These are phyloP conservation scores for Eupeodes luniger DNA, from an alignment of 2,888 invertebrate genomes.

Conservation along the genomic window DNA sequence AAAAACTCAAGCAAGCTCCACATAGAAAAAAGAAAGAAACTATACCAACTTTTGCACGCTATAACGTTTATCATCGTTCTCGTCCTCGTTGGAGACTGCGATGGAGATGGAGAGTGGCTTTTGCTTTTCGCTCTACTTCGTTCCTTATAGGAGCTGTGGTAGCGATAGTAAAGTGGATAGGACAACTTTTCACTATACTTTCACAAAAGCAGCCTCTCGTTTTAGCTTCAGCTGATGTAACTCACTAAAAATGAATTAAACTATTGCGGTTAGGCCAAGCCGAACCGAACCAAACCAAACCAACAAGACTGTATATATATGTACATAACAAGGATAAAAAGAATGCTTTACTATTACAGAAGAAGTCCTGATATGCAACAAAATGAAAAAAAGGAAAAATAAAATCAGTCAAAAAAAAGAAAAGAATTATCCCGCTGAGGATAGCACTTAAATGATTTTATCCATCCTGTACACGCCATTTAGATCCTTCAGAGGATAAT, in stretches of 20 bases:
- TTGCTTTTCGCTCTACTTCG: conserved; percentile 39
- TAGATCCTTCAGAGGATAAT: conserved; percentile 74
- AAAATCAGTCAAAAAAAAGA: background rate
- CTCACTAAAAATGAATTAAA: conserved; percentile 70
- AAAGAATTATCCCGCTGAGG: conserved; percentile 55
- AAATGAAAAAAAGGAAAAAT: background rate
- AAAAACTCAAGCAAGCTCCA: background rate
- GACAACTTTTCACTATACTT: conserved; percentile 43
- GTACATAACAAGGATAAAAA: background rate
- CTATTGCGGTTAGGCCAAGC: conserved; percentile 62
- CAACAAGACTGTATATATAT: background rate
- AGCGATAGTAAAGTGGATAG: conserved; percentile 9
- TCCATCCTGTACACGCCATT: conserved; percentile 65
- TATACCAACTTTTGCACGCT: conserved; percentile 38
- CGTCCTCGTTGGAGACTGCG: too few species aligned
- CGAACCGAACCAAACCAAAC: conserved; percentile 32
- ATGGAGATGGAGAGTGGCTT: conserved; percentile 37
- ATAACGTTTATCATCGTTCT: conserved; percentile 25
- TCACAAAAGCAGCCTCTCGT: conserved; percentile 4
- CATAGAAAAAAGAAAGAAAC: background rate
- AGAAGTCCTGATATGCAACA: background rate
- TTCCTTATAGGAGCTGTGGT: background rate
- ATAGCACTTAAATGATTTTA: conserved; percentile 67
- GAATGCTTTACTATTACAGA: conserved; percentile 3
- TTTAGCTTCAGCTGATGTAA: conserved; percentile 30